phyloP scores from a whole-genome alignment of 2,797 vertebrate species.

The Gymnothorax reevesii region DNA sequence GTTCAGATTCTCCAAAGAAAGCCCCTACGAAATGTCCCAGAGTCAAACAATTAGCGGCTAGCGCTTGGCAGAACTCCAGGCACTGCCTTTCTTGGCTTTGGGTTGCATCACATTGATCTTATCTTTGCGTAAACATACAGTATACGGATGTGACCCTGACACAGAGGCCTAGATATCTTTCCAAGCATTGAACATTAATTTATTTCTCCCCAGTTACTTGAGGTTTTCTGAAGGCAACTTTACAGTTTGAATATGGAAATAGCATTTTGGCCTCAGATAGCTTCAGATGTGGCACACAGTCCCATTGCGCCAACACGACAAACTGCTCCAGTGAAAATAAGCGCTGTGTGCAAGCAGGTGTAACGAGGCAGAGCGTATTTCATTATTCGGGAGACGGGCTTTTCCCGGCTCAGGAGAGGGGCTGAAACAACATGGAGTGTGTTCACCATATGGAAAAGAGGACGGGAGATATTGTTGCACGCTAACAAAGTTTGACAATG shows the following conservation, averaged over 20 bases:
- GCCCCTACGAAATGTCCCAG: slow-evolving; percentile 56
- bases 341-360: slow-evolving; percentile 28
- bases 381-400: slow-evolving; percentile 35
- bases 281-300: background rate
- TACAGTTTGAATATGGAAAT: background rate
- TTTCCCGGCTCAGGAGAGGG: slow-evolving; percentile 49
- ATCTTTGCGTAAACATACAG: background rate
- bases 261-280: background rate
- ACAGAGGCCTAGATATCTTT: background rate
- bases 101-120: slow-evolving; percentile 29
- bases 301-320: background rate
- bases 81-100: slow-evolving; percentile 38
- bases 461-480: slow-evolving; percentile 45
- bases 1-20: slow-evolving; percentile 61
- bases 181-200: background rate
- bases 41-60: slow-evolving; percentile 43
- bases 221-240: background rate
- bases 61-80: slow-evolving; percentile 37
- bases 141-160: background rate
- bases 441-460: slow-evolving; percentile 59
- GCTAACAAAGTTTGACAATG: slow-evolving; percentile 71
- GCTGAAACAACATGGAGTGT: slow-evolving; percentile 53
- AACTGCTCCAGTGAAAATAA: background rate
- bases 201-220: background rate
- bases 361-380: slow-evolving; percentile 30